phyloP scores from a whole-genome alignment of 2,797 vertebrate species.

The Oreortyx pictus region DNA sequence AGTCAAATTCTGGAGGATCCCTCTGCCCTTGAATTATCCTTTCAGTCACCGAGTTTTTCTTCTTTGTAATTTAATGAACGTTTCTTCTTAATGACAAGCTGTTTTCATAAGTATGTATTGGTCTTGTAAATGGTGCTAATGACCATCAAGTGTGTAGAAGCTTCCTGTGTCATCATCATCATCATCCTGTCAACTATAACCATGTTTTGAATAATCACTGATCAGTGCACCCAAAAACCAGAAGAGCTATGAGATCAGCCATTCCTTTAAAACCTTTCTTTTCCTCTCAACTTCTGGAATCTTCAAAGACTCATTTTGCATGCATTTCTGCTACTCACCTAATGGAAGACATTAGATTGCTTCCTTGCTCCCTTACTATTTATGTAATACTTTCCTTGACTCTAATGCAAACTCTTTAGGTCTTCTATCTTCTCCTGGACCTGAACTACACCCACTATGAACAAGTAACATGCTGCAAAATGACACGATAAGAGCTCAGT shows the following conservation, averaged over 20 bases:
- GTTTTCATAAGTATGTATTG: background rate
- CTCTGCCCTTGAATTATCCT: background rate
- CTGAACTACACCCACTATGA: background rate
- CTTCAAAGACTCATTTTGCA: background rate
- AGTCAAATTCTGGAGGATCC: background rate
- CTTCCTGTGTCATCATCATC: background rate
- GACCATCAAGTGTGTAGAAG: background rate
- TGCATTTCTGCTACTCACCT: background rate
- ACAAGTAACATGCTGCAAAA: slow-evolving; percentile 14
- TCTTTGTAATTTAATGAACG: background rate
- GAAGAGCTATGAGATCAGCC: background rate
- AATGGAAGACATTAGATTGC: background rate
- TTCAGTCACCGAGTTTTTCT: background rate
- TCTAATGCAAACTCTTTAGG: background rate
- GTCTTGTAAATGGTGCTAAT: background rate
- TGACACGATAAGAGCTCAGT: background rate
- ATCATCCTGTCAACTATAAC: background rate
- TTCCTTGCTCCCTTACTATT: background rate
- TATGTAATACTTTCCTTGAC: background rate
- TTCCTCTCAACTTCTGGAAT: background rate
- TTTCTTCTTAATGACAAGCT: background rate
- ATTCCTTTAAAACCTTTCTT: background rate
- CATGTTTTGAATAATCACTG: background rate
- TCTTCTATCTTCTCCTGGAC: background rate
- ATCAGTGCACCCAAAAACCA: background rate